Conservation (phyloP, 2,797 vertebrate species). For the Rhynchotus rufescens region DNA sequence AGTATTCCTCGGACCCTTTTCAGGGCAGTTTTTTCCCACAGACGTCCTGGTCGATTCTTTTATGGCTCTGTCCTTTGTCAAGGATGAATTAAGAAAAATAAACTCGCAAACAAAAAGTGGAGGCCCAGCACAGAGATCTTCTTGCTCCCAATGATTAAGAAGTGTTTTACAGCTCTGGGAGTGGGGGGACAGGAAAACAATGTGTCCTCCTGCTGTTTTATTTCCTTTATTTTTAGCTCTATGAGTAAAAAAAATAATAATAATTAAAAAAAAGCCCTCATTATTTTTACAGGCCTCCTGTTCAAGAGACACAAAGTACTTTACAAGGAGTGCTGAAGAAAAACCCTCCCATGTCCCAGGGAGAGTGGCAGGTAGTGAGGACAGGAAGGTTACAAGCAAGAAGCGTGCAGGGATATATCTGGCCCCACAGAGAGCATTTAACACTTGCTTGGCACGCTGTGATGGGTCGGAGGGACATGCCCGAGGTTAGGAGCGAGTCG, state of each 20-base stretch:
- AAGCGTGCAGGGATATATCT: not conserved
- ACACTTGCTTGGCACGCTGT: not conserved
- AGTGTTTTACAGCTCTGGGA: conserved; percentile 8
- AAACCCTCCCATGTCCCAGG: not conserved
- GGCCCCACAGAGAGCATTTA: not conserved
- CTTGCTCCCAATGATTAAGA: conserved; percentile 51
- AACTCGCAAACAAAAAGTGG: conserved; percentile 60
- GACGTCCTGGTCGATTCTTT: conserved; percentile 49
- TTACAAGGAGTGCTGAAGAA: not conserved
- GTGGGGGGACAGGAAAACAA: not conserved
- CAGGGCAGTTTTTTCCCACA: conserved; percentile 69
- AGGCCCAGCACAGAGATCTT: conserved; percentile 31
- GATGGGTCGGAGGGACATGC: not conserved
- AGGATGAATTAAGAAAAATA: conserved; percentile 57
- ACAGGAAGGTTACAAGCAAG: not conserved
- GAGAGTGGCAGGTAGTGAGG: not conserved
- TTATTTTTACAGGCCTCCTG: conserved; percentile 9
- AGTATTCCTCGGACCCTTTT: conserved; percentile 65
- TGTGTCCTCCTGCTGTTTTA: conserved; percentile 24
- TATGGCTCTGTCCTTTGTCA: conserved; percentile 42
- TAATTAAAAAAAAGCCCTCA: not conserved
- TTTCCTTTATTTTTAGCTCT: not conserved
- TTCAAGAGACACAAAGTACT: not conserved
- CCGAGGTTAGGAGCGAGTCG: fast-evolving
- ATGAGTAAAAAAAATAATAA: not conserved